These are phyloP conservation scores for Phortica okadai DNA, from an alignment of 2,888 invertebrate species.

Conservation along the genomic window DNA sequence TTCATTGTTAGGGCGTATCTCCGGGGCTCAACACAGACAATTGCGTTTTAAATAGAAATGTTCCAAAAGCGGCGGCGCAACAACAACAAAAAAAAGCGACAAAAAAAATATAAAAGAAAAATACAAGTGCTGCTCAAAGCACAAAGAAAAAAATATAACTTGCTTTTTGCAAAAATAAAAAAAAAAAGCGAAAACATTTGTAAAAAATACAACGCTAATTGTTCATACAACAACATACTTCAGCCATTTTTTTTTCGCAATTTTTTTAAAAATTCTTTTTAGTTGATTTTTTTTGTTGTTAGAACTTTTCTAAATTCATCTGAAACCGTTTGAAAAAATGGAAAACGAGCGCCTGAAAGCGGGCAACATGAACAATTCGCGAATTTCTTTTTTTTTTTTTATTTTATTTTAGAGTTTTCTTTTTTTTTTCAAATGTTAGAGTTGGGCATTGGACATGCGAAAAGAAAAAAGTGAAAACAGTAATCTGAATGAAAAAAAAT, in stretches of 20 bases:
- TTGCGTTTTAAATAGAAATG: not conserved
- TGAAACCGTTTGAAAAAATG: too few relatives aligned
- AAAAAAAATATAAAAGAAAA: slow-evolving; percentile 31
- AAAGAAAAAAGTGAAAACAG: too few relatives aligned
- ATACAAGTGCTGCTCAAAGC: not conserved
- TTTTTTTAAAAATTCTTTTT: too few relatives aligned
- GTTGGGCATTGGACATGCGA: not conserved
- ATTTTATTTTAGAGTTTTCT: not conserved
- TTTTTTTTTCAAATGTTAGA: not conserved
- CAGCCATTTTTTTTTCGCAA: too few relatives aligned
- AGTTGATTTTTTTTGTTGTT: too few relatives aligned
- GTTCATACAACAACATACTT: too few relatives aligned
- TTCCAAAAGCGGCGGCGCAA: slow-evolving; percentile 19
- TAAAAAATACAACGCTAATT: not conserved
- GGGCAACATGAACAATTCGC: not conserved
- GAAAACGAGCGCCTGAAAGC: too few relatives aligned
- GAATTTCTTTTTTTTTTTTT: not conserved
- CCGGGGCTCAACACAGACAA: slow-evolving; percentile 6
- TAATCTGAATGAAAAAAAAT: not conserved
- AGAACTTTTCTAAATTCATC: too few relatives aligned
- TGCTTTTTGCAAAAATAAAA: slow-evolving; percentile 18
- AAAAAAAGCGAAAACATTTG: not conserved
- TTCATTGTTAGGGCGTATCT: not conserved
- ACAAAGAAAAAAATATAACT: slow-evolving; percentile 43
- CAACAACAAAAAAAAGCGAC: too few relatives aligned